These are phyloP conservation scores for Centropus unirufus DNA, from an alignment of 2,113 vertebrate species.

Conservation along the genomic window DNA sequence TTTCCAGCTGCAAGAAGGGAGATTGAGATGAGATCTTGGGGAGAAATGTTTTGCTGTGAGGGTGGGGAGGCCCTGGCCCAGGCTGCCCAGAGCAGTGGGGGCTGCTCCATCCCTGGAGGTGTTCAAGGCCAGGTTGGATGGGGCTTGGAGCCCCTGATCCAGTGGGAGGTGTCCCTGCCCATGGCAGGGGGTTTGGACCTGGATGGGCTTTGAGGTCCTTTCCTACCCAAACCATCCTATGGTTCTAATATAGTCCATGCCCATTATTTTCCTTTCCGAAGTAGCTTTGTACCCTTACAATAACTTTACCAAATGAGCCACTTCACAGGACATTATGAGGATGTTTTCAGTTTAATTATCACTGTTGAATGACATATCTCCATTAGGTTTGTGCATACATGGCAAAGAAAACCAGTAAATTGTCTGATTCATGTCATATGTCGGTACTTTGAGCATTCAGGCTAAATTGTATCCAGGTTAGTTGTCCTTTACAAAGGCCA, in stretches of 20 bases:
- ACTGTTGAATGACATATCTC: constrained; percentile 2
- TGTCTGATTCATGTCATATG: neutral
- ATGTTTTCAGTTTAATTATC: constrained; percentile 46
- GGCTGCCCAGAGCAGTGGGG: too few relatives aligned
- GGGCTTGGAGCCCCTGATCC: too few relatives aligned
- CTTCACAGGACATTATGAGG: neutral
- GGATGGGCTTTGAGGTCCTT: too few relatives aligned
- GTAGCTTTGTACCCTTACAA: neutral
- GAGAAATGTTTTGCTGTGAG: too few relatives aligned
- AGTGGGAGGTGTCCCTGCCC: too few relatives aligned
- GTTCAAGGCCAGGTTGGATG: too few relatives aligned
- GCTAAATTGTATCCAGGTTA: neutral
- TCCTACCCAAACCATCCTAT: too few relatives aligned
- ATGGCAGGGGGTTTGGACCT: too few relatives aligned
- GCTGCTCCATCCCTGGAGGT: too few relatives aligned
- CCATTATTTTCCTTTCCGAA: neutral
- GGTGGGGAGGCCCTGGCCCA: too few relatives aligned
- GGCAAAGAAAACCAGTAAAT: constrained; percentile 6
- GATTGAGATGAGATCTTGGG: too few relatives aligned
- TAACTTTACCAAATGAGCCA: neutral
- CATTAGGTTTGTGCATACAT: neutral
- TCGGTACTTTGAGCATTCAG: neutral
- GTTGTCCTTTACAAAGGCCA: neutral
- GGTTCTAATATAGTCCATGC: neutral
- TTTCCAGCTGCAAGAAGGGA: too few relatives aligned